phyloP scores from a whole-genome alignment of 2,797 vertebrate genomes.

The Neopelma chrysocephalum region DNA sequence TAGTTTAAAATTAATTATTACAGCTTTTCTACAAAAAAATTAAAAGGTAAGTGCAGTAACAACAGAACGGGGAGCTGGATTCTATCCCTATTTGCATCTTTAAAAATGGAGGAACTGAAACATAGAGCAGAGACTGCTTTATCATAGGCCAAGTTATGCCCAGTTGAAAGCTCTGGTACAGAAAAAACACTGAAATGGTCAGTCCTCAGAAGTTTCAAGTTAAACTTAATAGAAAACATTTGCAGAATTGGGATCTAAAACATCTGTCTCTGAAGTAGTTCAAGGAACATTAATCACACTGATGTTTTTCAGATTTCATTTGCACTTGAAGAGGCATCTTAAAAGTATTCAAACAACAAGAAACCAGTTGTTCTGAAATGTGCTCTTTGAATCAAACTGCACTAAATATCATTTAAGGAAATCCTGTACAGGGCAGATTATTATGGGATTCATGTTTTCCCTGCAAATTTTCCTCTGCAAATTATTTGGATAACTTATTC shows the following conservation, averaged over 20 bases:
- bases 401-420: neutral
- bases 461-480: neutral
- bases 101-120: neutral
- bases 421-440: neutral
- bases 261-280: slow-evolving; percentile 7
- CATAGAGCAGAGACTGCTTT: neutral
- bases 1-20: neutral
- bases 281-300: slow-evolving; percentile 1
- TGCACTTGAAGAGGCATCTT: slow-evolving; percentile 11
- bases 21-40: neutral
- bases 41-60: neutral
- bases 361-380: neutral
- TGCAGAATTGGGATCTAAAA: neutral
- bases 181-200: neutral
- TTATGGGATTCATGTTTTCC: neutral
- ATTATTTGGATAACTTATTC: neutral
- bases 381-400: neutral
- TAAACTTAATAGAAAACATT: neutral
- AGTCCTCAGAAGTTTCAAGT: neutral
- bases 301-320: slow-evolving; percentile 32
- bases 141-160: neutral
- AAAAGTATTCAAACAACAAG: slow-evolving; percentile 18
- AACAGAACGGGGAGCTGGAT: neutral
- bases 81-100: neutral
- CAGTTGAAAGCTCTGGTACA: neutral